phyloP scores from a whole-genome alignment of 2,797 vertebrate genomes.

The Epinephelus coioides region DNA sequence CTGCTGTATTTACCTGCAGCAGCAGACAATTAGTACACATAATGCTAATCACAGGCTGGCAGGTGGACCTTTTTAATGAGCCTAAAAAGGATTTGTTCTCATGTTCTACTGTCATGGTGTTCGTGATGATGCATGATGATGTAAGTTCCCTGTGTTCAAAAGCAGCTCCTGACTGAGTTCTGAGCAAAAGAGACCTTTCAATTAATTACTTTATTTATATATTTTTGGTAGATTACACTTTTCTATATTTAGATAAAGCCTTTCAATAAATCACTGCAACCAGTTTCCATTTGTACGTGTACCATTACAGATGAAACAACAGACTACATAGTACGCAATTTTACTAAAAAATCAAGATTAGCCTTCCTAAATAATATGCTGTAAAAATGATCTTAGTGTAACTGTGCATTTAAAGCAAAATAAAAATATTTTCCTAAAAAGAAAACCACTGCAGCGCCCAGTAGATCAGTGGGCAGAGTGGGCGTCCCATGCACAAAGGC shows the following conservation, averaged over 20 bases:
- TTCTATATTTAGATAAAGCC: neutral
- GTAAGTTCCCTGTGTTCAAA: slow-evolving; percentile 31
- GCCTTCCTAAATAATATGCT: neutral
- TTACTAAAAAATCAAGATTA: neutral
- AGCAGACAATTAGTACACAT: slow-evolving; percentile 56
- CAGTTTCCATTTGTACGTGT: neutral
- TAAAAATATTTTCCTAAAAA: too few relatives aligned
- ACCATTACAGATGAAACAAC: neutral
- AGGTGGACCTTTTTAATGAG: slow-evolving; percentile 66
- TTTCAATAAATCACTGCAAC: neutral
- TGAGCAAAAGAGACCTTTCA: neutral
- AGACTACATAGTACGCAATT: neutral
- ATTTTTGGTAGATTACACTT: neutral
- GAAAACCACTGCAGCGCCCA: too few relatives aligned
- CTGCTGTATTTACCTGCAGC: slow-evolving; percentile 69
- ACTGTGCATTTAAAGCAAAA: neutral
- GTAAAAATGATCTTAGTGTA: neutral
- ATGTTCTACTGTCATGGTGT: slow-evolving; percentile 4
- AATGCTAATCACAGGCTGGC: slow-evolving; percentile 60
- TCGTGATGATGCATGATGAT: slow-evolving; percentile 5
- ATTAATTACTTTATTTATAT: neutral
- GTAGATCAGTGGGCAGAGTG: too few relatives aligned
- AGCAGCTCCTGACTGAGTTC: neutral
- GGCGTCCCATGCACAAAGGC: too few relatives aligned
- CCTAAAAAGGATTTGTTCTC: slow-evolving; percentile 34